phyloP scores from a whole-genome alignment of 2,113 vertebrate species.

The Oryzias javanicus region DNA sequence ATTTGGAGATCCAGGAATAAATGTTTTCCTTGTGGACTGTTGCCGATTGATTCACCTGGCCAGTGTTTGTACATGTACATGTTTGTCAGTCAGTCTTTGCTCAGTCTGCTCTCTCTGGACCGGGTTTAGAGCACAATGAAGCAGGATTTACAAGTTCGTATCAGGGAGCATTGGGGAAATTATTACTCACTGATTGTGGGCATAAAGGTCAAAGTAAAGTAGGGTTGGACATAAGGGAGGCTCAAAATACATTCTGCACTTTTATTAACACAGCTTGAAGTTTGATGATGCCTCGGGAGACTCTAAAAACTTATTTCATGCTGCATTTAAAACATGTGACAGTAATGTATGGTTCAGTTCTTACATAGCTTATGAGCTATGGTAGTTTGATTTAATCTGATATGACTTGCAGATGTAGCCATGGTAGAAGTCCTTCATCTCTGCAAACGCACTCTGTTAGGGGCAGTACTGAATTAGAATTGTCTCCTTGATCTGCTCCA shows the following conservation, averaged over 20 bases:
- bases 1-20: slow-evolving; percentile 45
- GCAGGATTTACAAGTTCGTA: slow-evolving; percentile 45
- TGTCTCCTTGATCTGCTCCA: slow-evolving; percentile 38
- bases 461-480: slow-evolving; percentile 50
- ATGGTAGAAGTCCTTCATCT: slow-evolving; percentile 55
- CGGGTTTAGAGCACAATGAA: slow-evolving; percentile 56
- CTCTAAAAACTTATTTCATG: slow-evolving; percentile 57
- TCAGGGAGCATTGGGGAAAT: slow-evolving; percentile 47
- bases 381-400: slow-evolving; percentile 58
- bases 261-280: slow-evolving; percentile 55
- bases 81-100: slow-evolving; percentile 59
- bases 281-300: slow-evolving; percentile 58
- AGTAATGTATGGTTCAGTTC: slow-evolving; percentile 58
- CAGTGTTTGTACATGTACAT: slow-evolving; percentile 61
- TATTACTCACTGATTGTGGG: slow-evolving; percentile 56
- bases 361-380: slow-evolving; percentile 58
- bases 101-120: slow-evolving; percentile 51
- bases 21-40: slow-evolving; percentile 51
- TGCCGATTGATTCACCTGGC: slow-evolving; percentile 64
- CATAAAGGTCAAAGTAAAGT: slow-evolving; percentile 63
- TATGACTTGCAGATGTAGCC: slow-evolving; percentile 58
- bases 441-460: slow-evolving; percentile 52
- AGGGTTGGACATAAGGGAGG: slow-evolving; percentile 40
- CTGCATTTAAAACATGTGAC: slow-evolving; percentile 62
- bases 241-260: slow-evolving; percentile 57